Evolutionary conservation across 2,888 invertebrate genomes (phyloP).

Genomic region (Phlogophora meticulosa): DNA sequence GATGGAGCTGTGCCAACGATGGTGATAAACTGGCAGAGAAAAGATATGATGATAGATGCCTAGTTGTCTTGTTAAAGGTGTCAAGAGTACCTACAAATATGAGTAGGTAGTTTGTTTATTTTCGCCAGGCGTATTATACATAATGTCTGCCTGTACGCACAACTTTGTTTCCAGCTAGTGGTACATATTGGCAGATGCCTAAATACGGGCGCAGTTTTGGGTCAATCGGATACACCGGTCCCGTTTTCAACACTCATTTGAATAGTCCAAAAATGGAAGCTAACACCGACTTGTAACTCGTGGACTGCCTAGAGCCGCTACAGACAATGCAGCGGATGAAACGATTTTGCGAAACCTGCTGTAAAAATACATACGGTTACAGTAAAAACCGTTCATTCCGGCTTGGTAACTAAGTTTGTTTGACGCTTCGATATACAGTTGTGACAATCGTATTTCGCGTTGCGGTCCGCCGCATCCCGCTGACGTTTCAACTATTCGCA

Average conservation of each 20-base stretch:
- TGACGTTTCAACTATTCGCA: slow-evolving; percentile 12
- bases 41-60: slow-evolving; percentile 34
- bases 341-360: background rate
- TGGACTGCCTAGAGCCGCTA: background rate
- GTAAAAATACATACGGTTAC: slow-evolving; percentile 16
- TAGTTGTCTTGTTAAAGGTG: slow-evolving; percentile 12
- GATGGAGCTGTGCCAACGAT: slow-evolving; percentile 43
- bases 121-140: background rate
- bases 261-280: slow-evolving; percentile 12
- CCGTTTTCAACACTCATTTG: slow-evolving; percentile 14
- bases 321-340: background rate
- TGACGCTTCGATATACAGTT: slow-evolving; percentile 44
- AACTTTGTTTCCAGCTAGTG: background rate
- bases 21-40: slow-evolving; percentile 22
- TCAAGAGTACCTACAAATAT: slow-evolving; percentile 29
- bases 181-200: slow-evolving; percentile 11
- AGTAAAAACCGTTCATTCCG: slow-evolving; percentile 26
- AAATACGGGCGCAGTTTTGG: slow-evolving; percentile 30
- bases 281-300: background rate
- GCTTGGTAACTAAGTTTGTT: slow-evolving; percentile 16
- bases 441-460: slow-evolving; percentile 30
- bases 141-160: background rate
- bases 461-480: slow-evolving; percentile 51
- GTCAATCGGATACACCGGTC: slow-evolving; percentile 27
- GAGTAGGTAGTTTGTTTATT: slow-evolving; percentile 23